A percentile compares a stretch with the other conserved stretches of the same genome.
These are phyloP conservation scores for Lipophrys pholis DNA, from an alignment of 2,113 vertebrate genomes.

Conservation along the genomic window DNA sequence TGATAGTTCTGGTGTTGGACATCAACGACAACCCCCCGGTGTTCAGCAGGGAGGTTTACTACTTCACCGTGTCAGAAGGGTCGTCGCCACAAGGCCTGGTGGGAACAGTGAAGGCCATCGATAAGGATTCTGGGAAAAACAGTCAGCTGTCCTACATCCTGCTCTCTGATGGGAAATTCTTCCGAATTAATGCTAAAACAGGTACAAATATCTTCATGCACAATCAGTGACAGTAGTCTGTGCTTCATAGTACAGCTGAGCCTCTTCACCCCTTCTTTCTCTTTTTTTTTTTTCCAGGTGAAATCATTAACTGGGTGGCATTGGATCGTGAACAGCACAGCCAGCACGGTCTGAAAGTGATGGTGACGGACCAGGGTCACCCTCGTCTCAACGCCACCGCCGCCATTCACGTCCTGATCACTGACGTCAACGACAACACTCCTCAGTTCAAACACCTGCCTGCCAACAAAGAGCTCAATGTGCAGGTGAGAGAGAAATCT, in stretches of 20 bases:
- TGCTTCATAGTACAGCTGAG: background rate
- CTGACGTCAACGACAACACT: conserved; percentile 89
- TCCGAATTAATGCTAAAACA: conserved; percentile 93
- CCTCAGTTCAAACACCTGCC: conserved; percentile 87
- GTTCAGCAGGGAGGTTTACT: conserved; percentile 84
- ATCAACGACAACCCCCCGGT: conserved; percentile 90
- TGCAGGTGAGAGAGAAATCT: conserved; percentile 79
- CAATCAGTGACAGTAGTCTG: background rate
- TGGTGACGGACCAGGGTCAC: conserved; percentile 88
- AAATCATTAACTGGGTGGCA: conserved; percentile 89
- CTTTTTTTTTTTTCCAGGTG: conserved; percentile 80
- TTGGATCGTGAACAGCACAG: conserved; percentile 87
- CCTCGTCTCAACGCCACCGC: conserved; percentile 86
- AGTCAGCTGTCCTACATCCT: conserved; percentile 91
- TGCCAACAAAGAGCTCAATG: conserved; percentile 74
- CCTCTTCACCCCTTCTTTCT: background rate
- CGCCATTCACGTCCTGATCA: conserved; percentile 81
- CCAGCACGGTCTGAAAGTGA: conserved; percentile 86
- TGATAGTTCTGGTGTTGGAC: conserved; percentile 88
- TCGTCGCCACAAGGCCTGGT: conserved; percentile 85
- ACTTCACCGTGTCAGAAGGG: conserved; percentile 89
- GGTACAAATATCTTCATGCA: conserved; percentile 74
- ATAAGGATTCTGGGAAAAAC: conserved; percentile 90
- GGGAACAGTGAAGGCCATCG: conserved; percentile 86
- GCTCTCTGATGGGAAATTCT: conserved; percentile 90